Evolutionary conservation across 1,140 invertebrate species (phyloP).

Genomic region (Papilio polyxenes): DNA sequence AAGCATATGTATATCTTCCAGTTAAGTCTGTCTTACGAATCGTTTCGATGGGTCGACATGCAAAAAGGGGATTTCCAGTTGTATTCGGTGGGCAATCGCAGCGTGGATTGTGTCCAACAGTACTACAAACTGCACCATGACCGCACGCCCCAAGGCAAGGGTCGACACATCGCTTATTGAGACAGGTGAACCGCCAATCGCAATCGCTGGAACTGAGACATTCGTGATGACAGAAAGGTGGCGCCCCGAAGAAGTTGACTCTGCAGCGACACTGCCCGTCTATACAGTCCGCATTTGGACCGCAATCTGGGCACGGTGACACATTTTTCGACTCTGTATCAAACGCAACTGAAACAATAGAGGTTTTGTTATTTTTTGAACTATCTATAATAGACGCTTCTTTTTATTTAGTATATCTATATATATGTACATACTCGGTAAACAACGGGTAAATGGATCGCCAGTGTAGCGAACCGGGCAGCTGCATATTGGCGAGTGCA

Average conservation of each 20-base stretch:
- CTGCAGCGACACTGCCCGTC: constrained; percentile 84
- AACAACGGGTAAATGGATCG: constrained; percentile 85
- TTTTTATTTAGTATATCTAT: neutral
- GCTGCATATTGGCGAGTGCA: constrained; percentile 87
- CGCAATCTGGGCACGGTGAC: constrained; percentile 82
- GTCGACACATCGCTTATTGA: constrained; percentile 86
- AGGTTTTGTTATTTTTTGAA: constrained; percentile 31
- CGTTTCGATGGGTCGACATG: constrained; percentile 68
- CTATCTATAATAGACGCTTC: neutral
- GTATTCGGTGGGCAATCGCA: constrained; percentile 85
- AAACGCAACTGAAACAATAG: constrained; percentile 77
- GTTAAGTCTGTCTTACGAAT: constrained; percentile 76
- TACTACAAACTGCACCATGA: constrained; percentile 83
- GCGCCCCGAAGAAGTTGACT: constrained; percentile 83
- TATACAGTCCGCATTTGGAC: constrained; percentile 84
- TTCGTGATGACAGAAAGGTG: constrained; percentile 86
- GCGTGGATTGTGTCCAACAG: constrained; percentile 88
- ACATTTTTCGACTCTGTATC: constrained; percentile 82
- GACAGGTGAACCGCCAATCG: constrained; percentile 84
- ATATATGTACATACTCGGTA: constrained; percentile 80
- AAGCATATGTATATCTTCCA: constrained; percentile 74
- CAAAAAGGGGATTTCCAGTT: constrained; percentile 84
- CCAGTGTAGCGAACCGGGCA: constrained; percentile 85
- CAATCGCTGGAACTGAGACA: constrained; percentile 87
- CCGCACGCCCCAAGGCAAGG: constrained; percentile 89